phyloP scores from a whole-genome alignment of 2,797 vertebrate genomes.

The Acestrorhynchus altus region DNA sequence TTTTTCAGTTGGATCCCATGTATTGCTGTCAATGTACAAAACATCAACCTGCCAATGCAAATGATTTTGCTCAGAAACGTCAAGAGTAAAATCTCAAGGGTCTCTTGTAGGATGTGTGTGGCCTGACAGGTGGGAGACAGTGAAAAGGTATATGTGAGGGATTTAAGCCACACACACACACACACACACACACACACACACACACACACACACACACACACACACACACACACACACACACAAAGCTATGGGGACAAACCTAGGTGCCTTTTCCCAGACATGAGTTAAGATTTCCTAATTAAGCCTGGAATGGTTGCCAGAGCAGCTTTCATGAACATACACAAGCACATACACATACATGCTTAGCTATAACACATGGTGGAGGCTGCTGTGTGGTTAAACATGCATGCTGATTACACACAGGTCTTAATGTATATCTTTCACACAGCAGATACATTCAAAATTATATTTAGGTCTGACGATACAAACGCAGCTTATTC shows the following conservation, averaged over 20 bases:
- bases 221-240: constrained; percentile 7
- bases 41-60: neutral
- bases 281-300: constrained; percentile 64
- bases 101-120: constrained; percentile 7
- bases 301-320: constrained; percentile 61
- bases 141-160: constrained; percentile 15
- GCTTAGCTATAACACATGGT: neutral
- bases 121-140: constrained; percentile 1
- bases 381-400: neutral
- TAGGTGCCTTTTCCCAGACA: constrained; percentile 61
- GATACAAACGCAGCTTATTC: neutral
- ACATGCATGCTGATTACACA: neutral
- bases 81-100: neutral
- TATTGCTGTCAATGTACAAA: neutral
- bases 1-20: constrained; percentile 9
- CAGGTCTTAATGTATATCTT: neutral
- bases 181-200: neutral
- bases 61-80: neutral
- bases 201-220: neutral
- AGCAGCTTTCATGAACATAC: neutral
- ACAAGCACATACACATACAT: neutral
- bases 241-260: constrained; percentile 30
- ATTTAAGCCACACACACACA: constrained; percentile 9
- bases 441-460: neutral
- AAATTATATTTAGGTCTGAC: neutral